phyloP scores from a whole-genome alignment of 2,797 vertebrate species.

The Tauraco hartlaubi region DNA sequence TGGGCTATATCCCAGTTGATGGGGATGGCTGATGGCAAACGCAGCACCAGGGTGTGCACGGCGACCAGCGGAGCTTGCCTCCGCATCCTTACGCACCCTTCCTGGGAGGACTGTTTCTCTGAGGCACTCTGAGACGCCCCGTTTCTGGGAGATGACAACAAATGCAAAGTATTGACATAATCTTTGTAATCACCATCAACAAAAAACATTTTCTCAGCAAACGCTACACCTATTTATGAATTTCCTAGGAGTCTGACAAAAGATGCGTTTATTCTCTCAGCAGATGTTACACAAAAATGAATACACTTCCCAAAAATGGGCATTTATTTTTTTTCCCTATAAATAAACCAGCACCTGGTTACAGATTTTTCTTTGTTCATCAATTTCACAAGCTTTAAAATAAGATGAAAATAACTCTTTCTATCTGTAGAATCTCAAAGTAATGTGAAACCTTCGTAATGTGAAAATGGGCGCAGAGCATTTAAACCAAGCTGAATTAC shows the following conservation, averaged over 20 bases:
- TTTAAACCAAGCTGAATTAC: neutral
- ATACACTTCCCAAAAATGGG: neutral
- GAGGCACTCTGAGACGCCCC: neutral
- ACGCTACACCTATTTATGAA: neutral
- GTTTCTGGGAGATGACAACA: neutral
- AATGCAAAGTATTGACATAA: neutral
- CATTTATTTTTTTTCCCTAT: neutral
- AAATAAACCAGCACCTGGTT: neutral
- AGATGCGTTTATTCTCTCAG: neutral
- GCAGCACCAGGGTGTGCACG: rapidly evolving
- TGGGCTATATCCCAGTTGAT: neutral
- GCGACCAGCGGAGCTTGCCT: rapidly evolving
- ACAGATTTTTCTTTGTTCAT: neutral
- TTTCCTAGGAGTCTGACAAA: neutral
- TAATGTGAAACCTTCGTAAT: neutral
- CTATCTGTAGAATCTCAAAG: neutral
- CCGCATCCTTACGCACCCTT: neutral
- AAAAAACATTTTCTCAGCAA: neutral
- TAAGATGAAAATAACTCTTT: neutral
- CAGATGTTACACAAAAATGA: neutral
- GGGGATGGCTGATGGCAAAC: rapidly evolving
- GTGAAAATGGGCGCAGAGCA: neutral
- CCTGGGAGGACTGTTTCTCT: neutral
- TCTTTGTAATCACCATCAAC: neutral
- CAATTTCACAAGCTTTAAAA: neutral